These are phyloP conservation scores for Hymenochirus boettgeri DNA, from an alignment of 2,113 vertebrate genomes.

Conservation along the genomic window DNA sequence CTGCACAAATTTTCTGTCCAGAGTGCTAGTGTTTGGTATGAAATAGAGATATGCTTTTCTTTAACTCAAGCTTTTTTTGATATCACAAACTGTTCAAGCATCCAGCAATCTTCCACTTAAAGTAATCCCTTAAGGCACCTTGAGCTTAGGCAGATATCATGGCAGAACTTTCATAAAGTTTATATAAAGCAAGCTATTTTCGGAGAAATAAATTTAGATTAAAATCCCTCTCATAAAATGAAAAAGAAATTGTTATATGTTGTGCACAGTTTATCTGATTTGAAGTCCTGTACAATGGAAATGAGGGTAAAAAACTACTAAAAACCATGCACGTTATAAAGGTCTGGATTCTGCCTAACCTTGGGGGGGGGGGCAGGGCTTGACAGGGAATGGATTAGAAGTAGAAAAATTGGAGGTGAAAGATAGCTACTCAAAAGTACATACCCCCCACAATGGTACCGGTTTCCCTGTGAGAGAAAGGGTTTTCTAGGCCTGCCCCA, in stretches of 20 bases:
- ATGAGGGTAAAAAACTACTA: too few species aligned
- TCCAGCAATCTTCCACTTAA: conserved; percentile 37
- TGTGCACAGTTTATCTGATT: conserved; percentile 1
- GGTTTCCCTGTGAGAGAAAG: too few species aligned
- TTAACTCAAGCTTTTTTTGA: conserved; percentile 33
- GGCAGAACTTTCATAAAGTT: conserved; percentile 32
- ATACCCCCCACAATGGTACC: too few species aligned
- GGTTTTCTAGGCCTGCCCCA: too few species aligned
- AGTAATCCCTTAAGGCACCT: conserved; percentile 40
- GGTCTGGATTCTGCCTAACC: too few species aligned
- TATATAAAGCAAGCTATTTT: conserved; percentile 37
- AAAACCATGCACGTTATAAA: too few species aligned
- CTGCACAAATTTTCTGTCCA: conserved; percentile 2
- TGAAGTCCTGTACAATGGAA: background rate
- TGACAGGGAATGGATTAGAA: too few species aligned
- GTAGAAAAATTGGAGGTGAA: too few species aligned
- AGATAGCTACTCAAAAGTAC: too few species aligned
- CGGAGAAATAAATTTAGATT: conserved; percentile 27
- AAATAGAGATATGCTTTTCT: conserved; percentile 31
- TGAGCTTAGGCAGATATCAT: conserved; percentile 30
- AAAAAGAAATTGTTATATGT: background rate
- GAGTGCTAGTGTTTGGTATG: conserved; percentile 11
- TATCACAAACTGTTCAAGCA: conserved; percentile 36
- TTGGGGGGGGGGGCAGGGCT: too few species aligned
- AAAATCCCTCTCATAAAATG: conserved; percentile 13